These are phyloP conservation scores for Ramphastos sulfuratus DNA, from an alignment of 2,113 vertebrate genomes.

Conservation along the genomic window DNA sequence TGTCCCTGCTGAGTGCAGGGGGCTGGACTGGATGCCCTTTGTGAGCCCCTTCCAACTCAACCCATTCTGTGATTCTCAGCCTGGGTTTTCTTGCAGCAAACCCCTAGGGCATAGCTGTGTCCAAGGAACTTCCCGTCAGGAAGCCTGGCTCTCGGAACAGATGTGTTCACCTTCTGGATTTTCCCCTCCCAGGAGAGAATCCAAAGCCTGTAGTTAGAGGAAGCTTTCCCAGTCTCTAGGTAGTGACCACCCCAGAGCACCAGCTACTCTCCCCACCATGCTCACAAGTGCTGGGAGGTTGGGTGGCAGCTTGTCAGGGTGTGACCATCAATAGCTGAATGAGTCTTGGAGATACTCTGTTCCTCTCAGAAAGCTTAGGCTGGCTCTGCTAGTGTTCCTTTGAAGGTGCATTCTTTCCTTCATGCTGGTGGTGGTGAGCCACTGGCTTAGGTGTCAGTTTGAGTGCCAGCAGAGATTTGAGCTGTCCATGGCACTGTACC, in stretches of 20 bases:
- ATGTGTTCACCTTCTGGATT: rapidly evolving
- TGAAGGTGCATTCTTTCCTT: background rate
- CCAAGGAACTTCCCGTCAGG: background rate
- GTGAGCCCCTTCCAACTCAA: too few species aligned
- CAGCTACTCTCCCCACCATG: background rate
- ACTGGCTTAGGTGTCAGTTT: slow-evolving; percentile 39
- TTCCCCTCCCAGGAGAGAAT: background rate
- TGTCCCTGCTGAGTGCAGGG: too few species aligned
- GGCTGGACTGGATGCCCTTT: too few species aligned
- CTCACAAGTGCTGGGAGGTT: background rate
- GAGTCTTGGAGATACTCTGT: background rate
- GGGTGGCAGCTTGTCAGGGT: background rate
- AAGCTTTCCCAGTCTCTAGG: background rate
- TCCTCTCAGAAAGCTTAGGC: background rate
- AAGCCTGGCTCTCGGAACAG: background rate
- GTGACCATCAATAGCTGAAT: background rate
- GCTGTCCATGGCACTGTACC: slow-evolving; percentile 63
- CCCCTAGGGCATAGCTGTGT: background rate
- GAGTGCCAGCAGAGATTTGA: slow-evolving; percentile 65
- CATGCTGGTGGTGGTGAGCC: background rate
- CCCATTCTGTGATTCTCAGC: background rate
- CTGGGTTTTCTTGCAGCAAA: background rate
- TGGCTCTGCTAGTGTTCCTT: background rate
- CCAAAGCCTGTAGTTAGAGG: background rate
- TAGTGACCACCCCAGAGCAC: background rate